Percentiles rank a stretch among this genome's conserved stretches.
Evolutionary conservation across 2,888 invertebrate species (phyloP).

Genomic region (Harpalus rufipes): DNA sequence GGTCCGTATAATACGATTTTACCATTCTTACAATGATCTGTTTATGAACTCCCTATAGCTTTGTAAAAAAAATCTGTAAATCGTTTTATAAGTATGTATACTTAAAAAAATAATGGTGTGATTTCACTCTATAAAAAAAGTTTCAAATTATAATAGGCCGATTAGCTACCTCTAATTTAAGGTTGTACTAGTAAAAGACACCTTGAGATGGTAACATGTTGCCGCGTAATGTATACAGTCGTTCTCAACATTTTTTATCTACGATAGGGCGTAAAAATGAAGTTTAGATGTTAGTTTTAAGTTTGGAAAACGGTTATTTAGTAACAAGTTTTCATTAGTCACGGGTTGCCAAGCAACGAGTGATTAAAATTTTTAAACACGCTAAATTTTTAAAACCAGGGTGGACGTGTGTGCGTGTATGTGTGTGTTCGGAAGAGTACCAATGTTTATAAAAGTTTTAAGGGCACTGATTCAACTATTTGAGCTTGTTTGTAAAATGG

Average conservation of each 20-base stretch:
- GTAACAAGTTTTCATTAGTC: too few species aligned
- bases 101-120: not conserved
- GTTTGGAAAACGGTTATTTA: too few species aligned
- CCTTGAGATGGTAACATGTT: not conserved
- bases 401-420: too few species aligned
- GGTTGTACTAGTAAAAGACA: not conserved
- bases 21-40: too few species aligned
- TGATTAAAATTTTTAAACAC: too few species aligned
- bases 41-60: too few species aligned
- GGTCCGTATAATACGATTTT: too few species aligned
- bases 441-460: not conserved
- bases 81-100: not conserved
- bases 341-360: too few species aligned
- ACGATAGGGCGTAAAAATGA: too few species aligned
- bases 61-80: not conserved
- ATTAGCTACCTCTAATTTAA: conserved; percentile 1
- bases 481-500: not conserved
- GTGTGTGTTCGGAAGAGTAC: too few species aligned
- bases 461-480: not conserved
- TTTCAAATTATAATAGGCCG: not conserved
- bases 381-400: too few species aligned
- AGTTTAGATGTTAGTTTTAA: too few species aligned
- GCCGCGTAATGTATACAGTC: not conserved
- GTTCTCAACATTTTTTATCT: not conserved
- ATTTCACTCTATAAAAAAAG: not conserved